Conservation (phyloP, 2,888 invertebrate species). For the Netelia virgata region DNA sequence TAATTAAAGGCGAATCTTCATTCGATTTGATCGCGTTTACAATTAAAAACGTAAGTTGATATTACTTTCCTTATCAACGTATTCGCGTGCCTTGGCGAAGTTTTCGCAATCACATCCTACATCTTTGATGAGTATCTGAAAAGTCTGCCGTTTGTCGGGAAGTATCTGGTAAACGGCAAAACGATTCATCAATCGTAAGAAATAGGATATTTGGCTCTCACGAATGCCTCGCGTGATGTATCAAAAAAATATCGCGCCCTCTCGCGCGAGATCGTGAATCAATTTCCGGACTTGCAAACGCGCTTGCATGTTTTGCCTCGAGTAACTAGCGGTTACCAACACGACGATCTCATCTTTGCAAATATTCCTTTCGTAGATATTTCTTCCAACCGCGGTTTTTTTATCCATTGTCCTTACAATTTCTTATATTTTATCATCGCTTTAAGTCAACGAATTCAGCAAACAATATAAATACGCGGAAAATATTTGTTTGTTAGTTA, state of each 20-base stretch:
- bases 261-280: slow-evolving; percentile 31
- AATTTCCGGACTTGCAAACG: slow-evolving; percentile 35
- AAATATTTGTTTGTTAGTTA: not conserved
- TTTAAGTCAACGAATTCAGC: not conserved
- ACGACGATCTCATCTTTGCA: slow-evolving; percentile 7
- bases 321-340: not conserved
- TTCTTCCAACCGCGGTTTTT: not conserved
- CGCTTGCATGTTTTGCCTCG: not conserved
- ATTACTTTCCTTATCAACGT: no score
- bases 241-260: slow-evolving; percentile 45
- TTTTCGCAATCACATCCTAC: no score
- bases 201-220: slow-evolving; percentile 45
- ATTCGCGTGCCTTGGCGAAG: no score
- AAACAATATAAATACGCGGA: not conserved
- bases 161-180: slow-evolving; percentile 22
- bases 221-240: slow-evolving; percentile 55
- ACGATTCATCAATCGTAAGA: slow-evolving; percentile 50
- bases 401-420: not conserved
- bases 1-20: no score
- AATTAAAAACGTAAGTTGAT: no score
- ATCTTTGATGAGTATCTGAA: no score
- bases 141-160: not conserved
- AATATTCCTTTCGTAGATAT: slow-evolving; percentile 2
- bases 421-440: not conserved
- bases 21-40: no score